Evolutionary conservation across 2,888 invertebrate species (phyloP).

Genomic region (Cyaniris semiargus): DNA sequence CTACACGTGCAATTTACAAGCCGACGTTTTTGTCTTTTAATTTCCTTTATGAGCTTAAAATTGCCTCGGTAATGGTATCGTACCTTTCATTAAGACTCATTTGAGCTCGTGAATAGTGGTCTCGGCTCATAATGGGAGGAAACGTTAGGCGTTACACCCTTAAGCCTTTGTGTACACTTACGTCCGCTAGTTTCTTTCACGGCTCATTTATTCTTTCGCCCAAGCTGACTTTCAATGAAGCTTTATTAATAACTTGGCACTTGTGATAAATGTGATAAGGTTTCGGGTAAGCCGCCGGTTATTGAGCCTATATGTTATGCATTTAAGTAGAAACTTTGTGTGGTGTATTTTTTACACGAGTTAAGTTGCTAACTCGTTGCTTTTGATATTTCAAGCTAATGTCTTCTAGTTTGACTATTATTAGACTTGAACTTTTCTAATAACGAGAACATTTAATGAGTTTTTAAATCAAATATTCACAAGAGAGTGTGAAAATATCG

Average conservation of each 20-base stretch:
- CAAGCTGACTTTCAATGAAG: conserved; percentile 54
- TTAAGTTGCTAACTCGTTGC: too few relatives aligned
- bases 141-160: conserved; percentile 64
- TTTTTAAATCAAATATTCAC: not conserved
- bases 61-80: conserved; percentile 75
- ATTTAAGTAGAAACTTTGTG: not conserved
- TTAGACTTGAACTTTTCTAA: too few relatives aligned
- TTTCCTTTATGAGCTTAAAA: conserved; percentile 74
- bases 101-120: conserved; percentile 68
- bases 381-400: too few relatives aligned
- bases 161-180: conserved; percentile 62
- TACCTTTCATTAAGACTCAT: conserved; percentile 75
- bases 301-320: not conserved
- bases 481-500: not conserved
- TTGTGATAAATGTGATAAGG: conserved; percentile 49
- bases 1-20: conserved; percentile 10
- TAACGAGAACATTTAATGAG: not conserved
- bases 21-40: conserved; percentile 56
- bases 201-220: conserved; percentile 58
- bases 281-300: not conserved
- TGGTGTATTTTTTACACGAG: not conserved
- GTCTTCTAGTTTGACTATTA: too few relatives aligned
- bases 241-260: conserved; percentile 62
- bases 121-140: conserved; percentile 65
- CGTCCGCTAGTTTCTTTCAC: conserved; percentile 59